Evolutionary conservation across 2,797 vertebrate species (phyloP).

Genomic region (Morus bassanus): DNA sequence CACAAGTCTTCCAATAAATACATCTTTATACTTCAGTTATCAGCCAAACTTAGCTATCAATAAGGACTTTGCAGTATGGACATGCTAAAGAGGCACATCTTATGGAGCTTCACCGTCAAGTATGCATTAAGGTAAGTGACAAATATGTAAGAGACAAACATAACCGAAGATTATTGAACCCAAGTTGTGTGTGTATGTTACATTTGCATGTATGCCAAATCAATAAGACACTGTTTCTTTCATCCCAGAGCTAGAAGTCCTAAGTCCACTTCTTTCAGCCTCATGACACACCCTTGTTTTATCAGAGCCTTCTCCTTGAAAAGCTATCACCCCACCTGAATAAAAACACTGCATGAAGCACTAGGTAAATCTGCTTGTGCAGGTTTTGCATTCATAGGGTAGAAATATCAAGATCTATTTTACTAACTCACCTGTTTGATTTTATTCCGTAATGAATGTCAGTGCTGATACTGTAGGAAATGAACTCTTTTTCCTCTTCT

Average conservation of each 20-base stretch:
- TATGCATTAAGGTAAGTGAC: background rate
- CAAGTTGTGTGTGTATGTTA: background rate
- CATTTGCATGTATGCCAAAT: background rate
- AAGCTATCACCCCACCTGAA: background rate
- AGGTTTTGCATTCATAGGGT: background rate
- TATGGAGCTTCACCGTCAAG: background rate
- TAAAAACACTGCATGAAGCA: background rate
- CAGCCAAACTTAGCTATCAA: background rate
- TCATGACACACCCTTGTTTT: background rate
- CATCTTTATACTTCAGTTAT: background rate
- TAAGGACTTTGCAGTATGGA: background rate
- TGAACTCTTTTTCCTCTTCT: constrained; percentile 96
- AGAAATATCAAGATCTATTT: background rate
- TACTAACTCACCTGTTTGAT: constrained; percentile 89
- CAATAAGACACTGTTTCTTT: background rate
- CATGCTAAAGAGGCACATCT: background rate
- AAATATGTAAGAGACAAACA: background rate
- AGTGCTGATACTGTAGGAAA: constrained; percentile 92
- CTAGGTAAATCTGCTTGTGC: background rate
- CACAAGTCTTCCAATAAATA: background rate
- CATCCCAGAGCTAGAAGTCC: background rate
- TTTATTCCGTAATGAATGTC: constrained; percentile 98
- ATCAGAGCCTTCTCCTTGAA: background rate
- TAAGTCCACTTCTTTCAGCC: background rate
- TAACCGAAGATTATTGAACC: background rate